Conservation (phyloP, 2,797 vertebrate genomes). For the Mionectes olivaceus region DNA sequence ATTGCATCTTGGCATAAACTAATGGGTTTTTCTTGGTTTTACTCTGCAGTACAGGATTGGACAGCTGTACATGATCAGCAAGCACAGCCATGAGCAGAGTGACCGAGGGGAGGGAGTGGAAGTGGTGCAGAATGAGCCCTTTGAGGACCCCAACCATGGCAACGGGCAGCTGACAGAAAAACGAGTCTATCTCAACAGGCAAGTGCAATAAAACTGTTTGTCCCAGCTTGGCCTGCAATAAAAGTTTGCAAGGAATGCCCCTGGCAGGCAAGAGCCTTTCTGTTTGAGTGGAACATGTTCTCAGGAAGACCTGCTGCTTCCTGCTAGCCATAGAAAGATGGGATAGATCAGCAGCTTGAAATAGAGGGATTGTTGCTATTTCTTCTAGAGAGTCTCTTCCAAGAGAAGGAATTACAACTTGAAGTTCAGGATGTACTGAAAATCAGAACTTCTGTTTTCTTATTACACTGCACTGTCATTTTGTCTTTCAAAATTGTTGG, state of each 20-base stretch:
- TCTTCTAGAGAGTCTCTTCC: background rate
- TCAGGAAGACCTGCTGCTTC: background rate
- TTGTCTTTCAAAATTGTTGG: background rate
- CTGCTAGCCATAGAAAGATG: background rate
- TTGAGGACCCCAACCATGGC: slow-evolving; percentile 92
- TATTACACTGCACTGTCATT: background rate
- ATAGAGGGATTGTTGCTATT: background rate
- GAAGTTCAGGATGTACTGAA: background rate
- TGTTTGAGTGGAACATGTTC: background rate
- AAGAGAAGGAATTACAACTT: background rate
- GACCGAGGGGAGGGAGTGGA: slow-evolving; percentile 97
- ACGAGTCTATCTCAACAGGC: slow-evolving; percentile 97
- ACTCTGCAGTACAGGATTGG: slow-evolving; percentile 92
- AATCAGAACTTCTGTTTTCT: background rate
- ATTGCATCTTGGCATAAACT: background rate
- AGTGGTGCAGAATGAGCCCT: slow-evolving; percentile 96
- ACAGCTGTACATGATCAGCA: slow-evolving; percentile 99
- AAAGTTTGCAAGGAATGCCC: background rate
- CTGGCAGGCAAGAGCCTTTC: background rate
- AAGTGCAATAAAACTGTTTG: slow-evolving; percentile 20
- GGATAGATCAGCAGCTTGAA: background rate
- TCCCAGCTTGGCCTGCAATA: background rate
- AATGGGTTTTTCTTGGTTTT: slow-evolving; percentile 33
- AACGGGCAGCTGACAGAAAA: slow-evolving; percentile 96
- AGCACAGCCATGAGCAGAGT: slow-evolving; percentile 97